A percentile compares a stretch with the other conserved stretches of the same genome.
Conservation (phyloP, 2,797 vertebrate species). For the Cossypha dichroa region DNA sequence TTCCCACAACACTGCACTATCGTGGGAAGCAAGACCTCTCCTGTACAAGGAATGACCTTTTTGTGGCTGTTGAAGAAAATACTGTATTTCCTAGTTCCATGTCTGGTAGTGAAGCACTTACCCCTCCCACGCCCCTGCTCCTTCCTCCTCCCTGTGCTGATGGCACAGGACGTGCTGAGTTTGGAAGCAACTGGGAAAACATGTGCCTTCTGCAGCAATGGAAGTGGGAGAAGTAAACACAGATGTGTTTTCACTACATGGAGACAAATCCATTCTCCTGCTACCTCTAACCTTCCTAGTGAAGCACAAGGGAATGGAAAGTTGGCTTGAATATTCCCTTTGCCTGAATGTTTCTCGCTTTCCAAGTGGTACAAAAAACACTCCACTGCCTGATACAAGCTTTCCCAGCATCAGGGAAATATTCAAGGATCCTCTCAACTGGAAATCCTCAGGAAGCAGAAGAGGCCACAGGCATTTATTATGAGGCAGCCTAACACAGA, state of each 20-base stretch:
- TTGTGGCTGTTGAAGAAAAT: neutral
- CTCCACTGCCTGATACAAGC: neutral
- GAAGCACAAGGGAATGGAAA: neutral
- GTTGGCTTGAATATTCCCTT: neutral
- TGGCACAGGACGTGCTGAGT: neutral
- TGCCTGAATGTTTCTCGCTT: neutral
- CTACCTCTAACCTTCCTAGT: neutral
- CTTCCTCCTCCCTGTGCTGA: neutral
- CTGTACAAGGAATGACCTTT: neutral
- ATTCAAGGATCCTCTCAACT: neutral
- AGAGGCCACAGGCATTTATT: neutral
- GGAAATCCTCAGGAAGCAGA: neutral
- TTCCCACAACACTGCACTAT: neutral
- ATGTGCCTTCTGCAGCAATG: rapidly evolving
- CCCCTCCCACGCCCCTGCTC: rapidly evolving
- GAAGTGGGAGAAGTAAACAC: neutral
- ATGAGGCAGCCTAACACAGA: neutral
- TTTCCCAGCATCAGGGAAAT: neutral
- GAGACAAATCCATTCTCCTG: neutral
- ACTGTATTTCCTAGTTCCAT: neutral
- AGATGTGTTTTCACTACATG: neutral
- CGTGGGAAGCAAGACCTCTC: neutral
- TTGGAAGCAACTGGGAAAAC: neutral
- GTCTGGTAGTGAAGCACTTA: neutral
- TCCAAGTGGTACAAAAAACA: neutral